These are phyloP conservation scores for Cheilosia variabilis DNA, from an alignment of 2,888 invertebrate species.

Conservation along the genomic window DNA sequence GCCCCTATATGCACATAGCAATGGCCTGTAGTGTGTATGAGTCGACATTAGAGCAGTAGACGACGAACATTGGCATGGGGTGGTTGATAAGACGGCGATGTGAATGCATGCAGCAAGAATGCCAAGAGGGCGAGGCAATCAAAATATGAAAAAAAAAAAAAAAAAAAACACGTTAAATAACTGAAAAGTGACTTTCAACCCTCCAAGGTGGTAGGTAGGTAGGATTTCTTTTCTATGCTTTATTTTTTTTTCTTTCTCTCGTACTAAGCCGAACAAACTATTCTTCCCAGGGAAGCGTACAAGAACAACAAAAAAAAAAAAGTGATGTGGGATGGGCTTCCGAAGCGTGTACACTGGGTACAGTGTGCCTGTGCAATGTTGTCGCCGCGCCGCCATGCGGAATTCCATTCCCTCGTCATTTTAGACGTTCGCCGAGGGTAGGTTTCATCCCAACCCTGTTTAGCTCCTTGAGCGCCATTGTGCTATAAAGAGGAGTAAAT, in stretches of 20 bases:
- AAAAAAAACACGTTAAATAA: constrained; percentile 41
- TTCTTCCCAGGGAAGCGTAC: constrained; percentile 37
- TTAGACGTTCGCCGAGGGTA: constrained; percentile 61
- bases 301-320: constrained; percentile 3
- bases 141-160: constrained; percentile 63
- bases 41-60: constrained; percentile 22
- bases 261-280: constrained; percentile 45
- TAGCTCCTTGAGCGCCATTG: constrained; percentile 55
- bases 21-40: constrained; percentile 22
- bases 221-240: constrained; percentile 38
- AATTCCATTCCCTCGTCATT: constrained; percentile 71
- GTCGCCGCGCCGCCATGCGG: constrained; percentile 69
- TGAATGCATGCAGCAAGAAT: constrained; percentile 62
- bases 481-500: constrained; percentile 68
- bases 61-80: constrained; percentile 57
- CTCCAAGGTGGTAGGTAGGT: constrained; percentile 19
- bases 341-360: constrained; percentile 26
- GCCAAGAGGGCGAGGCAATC: constrained; percentile 72
- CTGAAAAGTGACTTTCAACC: constrained; percentile 46
- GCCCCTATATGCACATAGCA: constrained; percentile 11
- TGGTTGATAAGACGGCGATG: constrained; percentile 66
- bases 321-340: constrained; percentile 71
- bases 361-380: constrained; percentile 36
- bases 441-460: constrained; percentile 57
- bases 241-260: constrained; percentile 20